These are phyloP conservation scores for Drosophila mercatorum DNA, from an alignment of 2,888 invertebrate species.

Conservation along the genomic window DNA sequence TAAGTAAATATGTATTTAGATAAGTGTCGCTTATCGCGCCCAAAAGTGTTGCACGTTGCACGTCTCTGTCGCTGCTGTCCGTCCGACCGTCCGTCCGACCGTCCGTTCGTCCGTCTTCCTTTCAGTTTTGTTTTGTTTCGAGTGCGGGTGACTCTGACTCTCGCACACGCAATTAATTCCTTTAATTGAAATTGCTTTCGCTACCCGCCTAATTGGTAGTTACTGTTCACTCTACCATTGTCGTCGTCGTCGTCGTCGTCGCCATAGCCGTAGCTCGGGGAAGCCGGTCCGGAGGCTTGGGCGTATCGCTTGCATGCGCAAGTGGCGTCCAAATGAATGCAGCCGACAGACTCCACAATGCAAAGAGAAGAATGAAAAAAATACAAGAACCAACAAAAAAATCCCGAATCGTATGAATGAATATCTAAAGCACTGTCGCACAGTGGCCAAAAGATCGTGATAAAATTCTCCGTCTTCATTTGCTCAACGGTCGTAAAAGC, in stretches of 20 bases:
- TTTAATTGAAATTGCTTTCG: constrained; percentile 79
- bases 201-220: constrained; percentile 79
- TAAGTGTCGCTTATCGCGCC: constrained; percentile 68
- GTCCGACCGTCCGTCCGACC: background rate
- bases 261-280: constrained; percentile 1
- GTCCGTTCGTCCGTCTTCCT: background rate
- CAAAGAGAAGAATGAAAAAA: constrained; percentile 25
- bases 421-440: constrained; percentile 52
- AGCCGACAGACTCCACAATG: constrained; percentile 51
- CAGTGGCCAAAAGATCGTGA: constrained; percentile 23
- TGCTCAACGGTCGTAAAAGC: constrained; percentile 22
- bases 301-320: constrained; percentile 70
- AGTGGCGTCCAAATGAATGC: constrained; percentile 73
- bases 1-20: constrained; percentile 76
- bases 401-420: constrained; percentile 49
- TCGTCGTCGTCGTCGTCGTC: background rate
- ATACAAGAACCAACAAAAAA: background rate
- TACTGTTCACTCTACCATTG: constrained; percentile 49
- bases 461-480: constrained; percentile 5
- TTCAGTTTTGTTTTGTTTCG: constrained; percentile 1
- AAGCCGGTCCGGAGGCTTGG: constrained; percentile 22
- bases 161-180: constrained; percentile 75
- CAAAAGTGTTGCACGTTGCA: constrained; percentile 52
- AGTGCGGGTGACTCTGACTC: constrained; percentile 49
- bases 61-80: constrained; percentile 4